phyloP scores from a whole-genome alignment of 92 coral and sea anemone genomes.

The Epizoanthus illoricatus region DNA sequence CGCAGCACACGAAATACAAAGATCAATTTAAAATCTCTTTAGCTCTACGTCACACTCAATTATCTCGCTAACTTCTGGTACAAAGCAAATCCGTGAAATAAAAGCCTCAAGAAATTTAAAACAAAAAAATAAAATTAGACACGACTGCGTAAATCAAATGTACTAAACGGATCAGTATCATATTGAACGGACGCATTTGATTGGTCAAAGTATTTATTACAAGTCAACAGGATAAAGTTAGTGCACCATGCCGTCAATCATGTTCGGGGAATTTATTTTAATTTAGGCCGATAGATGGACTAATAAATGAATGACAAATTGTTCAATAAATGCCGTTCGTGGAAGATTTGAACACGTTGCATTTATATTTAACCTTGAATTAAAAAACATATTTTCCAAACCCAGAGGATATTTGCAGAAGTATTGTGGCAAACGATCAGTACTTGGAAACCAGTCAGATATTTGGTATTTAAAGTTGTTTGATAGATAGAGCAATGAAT shows the following conservation, averaged over 20 bases:
- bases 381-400: not conserved
- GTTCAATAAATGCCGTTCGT: not conserved
- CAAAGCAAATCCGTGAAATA: no score
- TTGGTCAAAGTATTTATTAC: not conserved
- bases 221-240: not conserved
- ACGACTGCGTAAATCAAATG: not conserved
- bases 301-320: not conserved
- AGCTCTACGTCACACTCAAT: no score
- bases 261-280: not conserved
- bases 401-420: not conserved
- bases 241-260: constrained; percentile 7
- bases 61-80: no score
- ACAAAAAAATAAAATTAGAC: no score
- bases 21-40: no score
- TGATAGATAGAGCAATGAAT: not conserved
- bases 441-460: constrained; percentile 10
- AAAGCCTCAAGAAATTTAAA: no score
- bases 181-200: not conserved
- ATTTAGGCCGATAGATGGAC: not conserved
- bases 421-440: not conserved
- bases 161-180: not conserved
- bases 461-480: not conserved
- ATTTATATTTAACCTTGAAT: not conserved
- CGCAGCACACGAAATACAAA: no score
- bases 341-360: not conserved